These are phyloP conservation scores for Bambusicola thoracicus DNA, from an alignment of 2,113 vertebrate genomes.

Conservation along the genomic window DNA sequence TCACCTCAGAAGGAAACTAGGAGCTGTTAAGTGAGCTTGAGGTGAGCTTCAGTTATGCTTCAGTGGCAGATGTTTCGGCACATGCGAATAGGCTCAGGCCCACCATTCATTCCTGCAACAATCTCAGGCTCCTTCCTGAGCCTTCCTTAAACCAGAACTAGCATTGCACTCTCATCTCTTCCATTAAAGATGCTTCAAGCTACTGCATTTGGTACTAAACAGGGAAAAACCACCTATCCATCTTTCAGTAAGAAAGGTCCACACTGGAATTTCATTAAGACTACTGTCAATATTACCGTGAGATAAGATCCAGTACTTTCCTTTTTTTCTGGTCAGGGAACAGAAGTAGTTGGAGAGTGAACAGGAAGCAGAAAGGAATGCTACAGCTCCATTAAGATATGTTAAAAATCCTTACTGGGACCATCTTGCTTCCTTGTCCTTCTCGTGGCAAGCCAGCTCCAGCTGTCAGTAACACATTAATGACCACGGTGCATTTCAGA, in stretches of 20 bases:
- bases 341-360: not conserved
- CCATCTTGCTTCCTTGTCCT: not conserved
- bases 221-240: not conserved
- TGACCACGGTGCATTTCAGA: not conserved
- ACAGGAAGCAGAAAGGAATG: not conserved
- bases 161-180: not conserved
- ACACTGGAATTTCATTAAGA: not conserved
- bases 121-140: not conserved
- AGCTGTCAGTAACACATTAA: constrained; percentile 15
- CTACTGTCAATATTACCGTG: not conserved
- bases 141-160: not conserved
- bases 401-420: not conserved
- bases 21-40: not conserved
- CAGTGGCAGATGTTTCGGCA: not conserved
- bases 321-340: not conserved
- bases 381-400: not conserved
- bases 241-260: not conserved
- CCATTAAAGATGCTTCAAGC: not conserved
- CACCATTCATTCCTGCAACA: not conserved
- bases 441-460: not conserved
- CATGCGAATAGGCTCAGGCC: not conserved
- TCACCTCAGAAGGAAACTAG: not conserved
- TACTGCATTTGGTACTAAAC: not conserved
- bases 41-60: not conserved
- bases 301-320: not conserved